phyloP scores from a whole-genome alignment of 2,113 vertebrate species.

The Prunella himalayana region DNA sequence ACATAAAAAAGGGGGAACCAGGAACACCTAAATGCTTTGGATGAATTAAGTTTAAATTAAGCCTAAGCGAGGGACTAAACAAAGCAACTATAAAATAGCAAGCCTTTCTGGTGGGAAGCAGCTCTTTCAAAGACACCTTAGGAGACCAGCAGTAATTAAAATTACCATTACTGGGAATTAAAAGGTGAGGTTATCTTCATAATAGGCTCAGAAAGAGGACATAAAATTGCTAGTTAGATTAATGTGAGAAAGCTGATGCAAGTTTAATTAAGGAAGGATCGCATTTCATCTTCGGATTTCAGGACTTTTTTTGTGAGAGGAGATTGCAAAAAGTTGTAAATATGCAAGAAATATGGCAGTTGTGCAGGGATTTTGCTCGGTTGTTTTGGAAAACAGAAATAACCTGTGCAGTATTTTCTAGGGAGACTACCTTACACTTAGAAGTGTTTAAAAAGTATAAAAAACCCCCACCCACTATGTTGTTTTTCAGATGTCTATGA shows the following conservation, averaged over 20 bases:
- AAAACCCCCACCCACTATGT: neutral
- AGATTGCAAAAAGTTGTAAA: neutral
- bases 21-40: neutral
- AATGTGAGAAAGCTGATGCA: neutral
- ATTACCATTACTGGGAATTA: neutral
- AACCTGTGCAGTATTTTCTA: neutral
- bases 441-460: neutral
- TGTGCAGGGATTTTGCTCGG: neutral
- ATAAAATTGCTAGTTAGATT: neutral
- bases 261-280: neutral
- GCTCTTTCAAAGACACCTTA: neutral
- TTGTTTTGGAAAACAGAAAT: neutral
- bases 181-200: neutral
- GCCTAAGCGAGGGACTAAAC: neutral
- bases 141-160: neutral
- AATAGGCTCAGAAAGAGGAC: neutral
- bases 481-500: neutral
- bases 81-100: neutral
- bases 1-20: neutral
- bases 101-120: neutral
- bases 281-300: neutral
- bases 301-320: neutral
- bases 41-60: neutral
- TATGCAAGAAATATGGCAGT: neutral
- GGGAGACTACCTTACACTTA: neutral